Evolutionary conservation across 1,140 invertebrate genomes (phyloP).

Genomic region (Saccostrea echinata): DNA sequence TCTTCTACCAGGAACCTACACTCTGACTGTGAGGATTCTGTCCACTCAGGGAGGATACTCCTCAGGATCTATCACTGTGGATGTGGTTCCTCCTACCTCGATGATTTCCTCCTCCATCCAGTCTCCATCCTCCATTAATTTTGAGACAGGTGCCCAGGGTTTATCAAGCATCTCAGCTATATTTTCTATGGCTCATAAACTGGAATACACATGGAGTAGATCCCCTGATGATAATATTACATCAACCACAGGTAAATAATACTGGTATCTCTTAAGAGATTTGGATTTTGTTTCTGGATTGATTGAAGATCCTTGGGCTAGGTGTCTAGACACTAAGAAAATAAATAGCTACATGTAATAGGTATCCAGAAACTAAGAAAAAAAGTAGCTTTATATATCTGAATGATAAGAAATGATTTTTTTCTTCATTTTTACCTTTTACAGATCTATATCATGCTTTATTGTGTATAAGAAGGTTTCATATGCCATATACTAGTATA

Average conservation of each 20-base stretch:
- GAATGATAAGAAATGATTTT: no score
- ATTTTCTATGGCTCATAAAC: conserved; percentile 43
- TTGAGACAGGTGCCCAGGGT: neutral
- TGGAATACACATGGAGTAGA: conserved; percentile 48
- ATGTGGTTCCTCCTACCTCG: conserved; percentile 27
- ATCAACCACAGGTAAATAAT: conserved; percentile 47
- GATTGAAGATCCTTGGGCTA: no score
- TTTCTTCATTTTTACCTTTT: no score
- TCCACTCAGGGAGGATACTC: conserved; percentile 4
- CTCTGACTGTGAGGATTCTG: conserved; percentile 46
- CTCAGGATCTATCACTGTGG: conserved; percentile 41
- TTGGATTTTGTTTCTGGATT: no score
- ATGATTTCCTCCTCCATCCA: conserved; percentile 26
- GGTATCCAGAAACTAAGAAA: no score
- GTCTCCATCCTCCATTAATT: conserved; percentile 35
- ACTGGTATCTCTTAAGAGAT: neutral
- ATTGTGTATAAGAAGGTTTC: no score
- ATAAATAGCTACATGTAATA: no score
- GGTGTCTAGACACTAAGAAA: no score
- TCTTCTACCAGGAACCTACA: conserved; percentile 50
- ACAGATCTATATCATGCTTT: no score
- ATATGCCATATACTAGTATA: no score
- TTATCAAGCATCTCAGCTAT: neutral
- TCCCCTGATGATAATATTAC: conserved; percentile 48
- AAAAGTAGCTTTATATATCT: no score